Base-by-base conservation (phyloP, 2,888 invertebrate genomes). In the Philereme vetulata region DNA sequence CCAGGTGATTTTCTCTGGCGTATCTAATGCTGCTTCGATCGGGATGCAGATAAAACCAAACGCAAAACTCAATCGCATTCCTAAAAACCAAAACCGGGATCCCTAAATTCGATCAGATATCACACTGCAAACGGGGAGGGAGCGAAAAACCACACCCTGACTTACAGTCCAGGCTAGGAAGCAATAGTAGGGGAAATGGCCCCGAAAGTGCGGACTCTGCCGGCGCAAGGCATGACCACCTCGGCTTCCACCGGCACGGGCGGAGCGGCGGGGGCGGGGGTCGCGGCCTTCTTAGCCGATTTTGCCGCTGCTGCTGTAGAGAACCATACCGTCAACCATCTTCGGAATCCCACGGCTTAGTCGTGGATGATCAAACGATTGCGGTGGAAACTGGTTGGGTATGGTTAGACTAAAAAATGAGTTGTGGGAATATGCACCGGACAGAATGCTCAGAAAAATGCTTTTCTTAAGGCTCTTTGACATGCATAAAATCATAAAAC, bases 221-320 rank as follows among this genome's bases (percentile, higher is more conserved):
- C 93, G 61, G 93, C 90, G 64, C 88, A 84, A 48, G 92, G 92
- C 72, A 87, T 77, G 72, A 92, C 90, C 66, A 80, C 79, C 67
- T 77, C 82, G 56, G 86, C 86, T 45, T 81, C 81, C 45, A 81
- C 81, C 40, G 81, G 82, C 60, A 78, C 76, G 62, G 81, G 77
- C 51, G 78, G 70, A 62, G 65, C 65, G 36, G 75, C 66, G 55
- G 76, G 21, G 21, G 21, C 73, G 69, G 69, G 64, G 64, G 56
- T 46, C 46, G 54, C 56, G 8, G 56, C 47, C 49, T 40, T 56
- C 43, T 49, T 60, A 11, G 67, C 67, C 59, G 65, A 67, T 52
- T 69, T 66, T 55, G 67, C 79, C 74, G 84, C 67, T 79, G 72
- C 49, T 43, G 64, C 69, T 67, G 65, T 47, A 62, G 62, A 68